Conservation (phyloP, 2,113 vertebrate species). For the Pluvianellus socialis region DNA sequence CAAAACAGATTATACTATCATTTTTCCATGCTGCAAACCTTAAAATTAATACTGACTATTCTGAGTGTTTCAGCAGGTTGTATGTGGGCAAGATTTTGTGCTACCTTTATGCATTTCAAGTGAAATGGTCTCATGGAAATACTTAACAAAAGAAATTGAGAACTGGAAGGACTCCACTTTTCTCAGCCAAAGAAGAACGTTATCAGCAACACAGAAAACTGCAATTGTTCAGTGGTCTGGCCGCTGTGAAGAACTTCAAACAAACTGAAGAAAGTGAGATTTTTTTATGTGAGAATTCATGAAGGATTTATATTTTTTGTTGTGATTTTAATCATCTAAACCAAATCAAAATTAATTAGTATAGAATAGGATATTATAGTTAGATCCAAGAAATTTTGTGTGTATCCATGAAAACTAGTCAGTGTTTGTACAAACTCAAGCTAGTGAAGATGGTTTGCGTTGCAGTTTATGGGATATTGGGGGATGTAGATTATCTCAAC, state of each 20-base stretch:
- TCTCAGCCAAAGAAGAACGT: not conserved
- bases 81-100: not conserved
- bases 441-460: accelerated
- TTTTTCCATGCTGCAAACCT: not conserved
- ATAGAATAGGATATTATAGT: not conserved
- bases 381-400: not conserved
- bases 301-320: not conserved
- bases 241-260: not conserved
- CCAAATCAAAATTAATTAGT: not conserved
- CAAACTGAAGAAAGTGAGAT: not conserved
- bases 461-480: not conserved
- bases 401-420: not conserved
- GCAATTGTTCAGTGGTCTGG: not conserved
- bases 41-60: not conserved
- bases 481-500: not conserved
- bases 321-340: not conserved
- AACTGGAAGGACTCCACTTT: not conserved
- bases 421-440: not conserved
- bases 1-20: not conserved
- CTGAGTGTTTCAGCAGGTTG: not conserved
- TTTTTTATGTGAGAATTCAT: not conserved
- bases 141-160: not conserved
- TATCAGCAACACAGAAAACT: not conserved
- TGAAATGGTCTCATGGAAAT: not conserved
- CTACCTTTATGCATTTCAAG: not conserved